A percentile compares a stretch with the other conserved stretches of the same genome.
Evolutionary conservation across 1,140 invertebrate species (phyloP).

Genomic region (Stegodyphus mimosarum): DNA sequence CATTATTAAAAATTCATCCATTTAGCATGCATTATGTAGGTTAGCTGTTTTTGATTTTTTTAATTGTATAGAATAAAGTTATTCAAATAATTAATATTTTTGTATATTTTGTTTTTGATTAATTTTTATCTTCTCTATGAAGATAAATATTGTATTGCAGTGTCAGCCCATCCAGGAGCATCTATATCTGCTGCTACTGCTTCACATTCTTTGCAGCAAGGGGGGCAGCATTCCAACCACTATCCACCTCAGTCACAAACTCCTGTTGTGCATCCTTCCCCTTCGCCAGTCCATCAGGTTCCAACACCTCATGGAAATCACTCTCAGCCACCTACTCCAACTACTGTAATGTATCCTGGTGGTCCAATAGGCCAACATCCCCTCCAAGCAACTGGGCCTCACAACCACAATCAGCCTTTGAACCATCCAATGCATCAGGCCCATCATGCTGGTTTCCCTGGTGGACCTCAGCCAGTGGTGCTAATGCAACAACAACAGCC

Average conservation of each 20-base stretch:
- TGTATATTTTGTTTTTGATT: background rate
- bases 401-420: background rate
- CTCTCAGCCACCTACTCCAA: constrained; percentile 26
- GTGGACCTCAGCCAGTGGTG: constrained; percentile 55
- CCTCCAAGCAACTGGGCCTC: background rate
- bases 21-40: too few relatives aligned
- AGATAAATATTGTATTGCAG: constrained; percentile 44
- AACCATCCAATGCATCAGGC: constrained; percentile 9
- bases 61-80: too few relatives aligned
- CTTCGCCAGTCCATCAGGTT: constrained; percentile 46
- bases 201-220: constrained; percentile 20
- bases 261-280: constrained; percentile 42
- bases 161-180: constrained; percentile 26
- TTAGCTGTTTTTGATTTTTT: too few relatives aligned
- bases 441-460: constrained; percentile 19
- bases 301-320: background rate
- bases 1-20: too few relatives aligned
- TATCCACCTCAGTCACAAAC: constrained; percentile 52
- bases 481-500: constrained; percentile 49
- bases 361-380: constrained; percentile 5
- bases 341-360: constrained; percentile 11
- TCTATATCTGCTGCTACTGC: background rate
- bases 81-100: too few relatives aligned
- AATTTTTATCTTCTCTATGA: background rate
- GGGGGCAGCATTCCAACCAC: constrained; percentile 19